A percentile compares a stretch with the other conserved stretches of the same genome.
Conservation (phyloP, 2,888 invertebrate species). For the Vanessa cardui region DNA sequence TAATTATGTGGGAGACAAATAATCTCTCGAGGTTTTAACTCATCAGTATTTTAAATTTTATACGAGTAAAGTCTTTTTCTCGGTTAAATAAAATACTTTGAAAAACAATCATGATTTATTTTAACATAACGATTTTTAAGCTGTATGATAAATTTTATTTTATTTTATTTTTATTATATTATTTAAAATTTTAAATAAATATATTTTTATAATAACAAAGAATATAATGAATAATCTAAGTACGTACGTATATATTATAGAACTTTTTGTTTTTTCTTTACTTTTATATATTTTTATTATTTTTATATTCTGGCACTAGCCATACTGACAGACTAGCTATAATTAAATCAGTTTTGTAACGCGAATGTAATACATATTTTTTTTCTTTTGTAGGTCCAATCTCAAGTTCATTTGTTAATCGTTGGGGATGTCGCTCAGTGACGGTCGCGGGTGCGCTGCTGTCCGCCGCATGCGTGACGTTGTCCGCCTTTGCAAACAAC, state of each 20-base stretch:
- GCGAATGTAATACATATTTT: background rate
- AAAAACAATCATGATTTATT: background rate
- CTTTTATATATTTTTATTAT: too few species aligned
- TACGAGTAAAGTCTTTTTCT: background rate
- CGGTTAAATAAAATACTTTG: background rate
- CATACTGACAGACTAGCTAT: too few species aligned
- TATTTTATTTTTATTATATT: too few species aligned
- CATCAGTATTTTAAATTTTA: constrained; percentile 2
- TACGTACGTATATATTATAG: too few species aligned
- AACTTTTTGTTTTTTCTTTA: too few species aligned
- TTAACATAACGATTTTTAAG: background rate
- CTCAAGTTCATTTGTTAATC: constrained; percentile 96
- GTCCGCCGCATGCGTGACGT: constrained; percentile 88
- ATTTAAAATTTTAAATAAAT: too few species aligned
- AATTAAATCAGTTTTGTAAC: too few species aligned
- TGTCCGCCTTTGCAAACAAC: constrained; percentile 92
- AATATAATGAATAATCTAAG: too few species aligned
- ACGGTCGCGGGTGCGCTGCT: constrained; percentile 94
- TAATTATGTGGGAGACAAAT: constrained; percentile 10
- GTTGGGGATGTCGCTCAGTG: constrained; percentile 95
- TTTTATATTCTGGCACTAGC: too few species aligned
- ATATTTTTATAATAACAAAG: too few species aligned
- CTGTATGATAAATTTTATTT: background rate
- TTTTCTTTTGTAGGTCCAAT: constrained; percentile 89
- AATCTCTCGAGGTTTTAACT: constrained; percentile 1